Evolutionary conservation across 2,888 invertebrate species (phyloP), one percentile per base, ranked within the genome.

Genomic region (Sphecodes monilicornis): DNA sequence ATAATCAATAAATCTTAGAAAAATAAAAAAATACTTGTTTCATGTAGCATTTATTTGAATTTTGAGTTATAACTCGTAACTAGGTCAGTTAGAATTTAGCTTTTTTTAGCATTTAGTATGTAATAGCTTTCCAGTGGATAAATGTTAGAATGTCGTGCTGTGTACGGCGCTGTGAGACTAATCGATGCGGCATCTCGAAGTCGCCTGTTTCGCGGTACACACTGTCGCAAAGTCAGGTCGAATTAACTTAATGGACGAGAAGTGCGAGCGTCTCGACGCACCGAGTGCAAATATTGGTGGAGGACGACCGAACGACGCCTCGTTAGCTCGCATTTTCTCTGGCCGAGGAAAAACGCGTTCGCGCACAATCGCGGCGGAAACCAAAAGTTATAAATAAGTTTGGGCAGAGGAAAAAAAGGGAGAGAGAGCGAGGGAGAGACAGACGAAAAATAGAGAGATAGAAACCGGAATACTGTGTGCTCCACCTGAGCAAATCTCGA

Each of bases 161-260:
- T 11, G 50, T 70, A 29, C 29, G 57, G 26, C 26, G 4, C 81
- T 70, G 69, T 70, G 43, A 16, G 36, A 50, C 36, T 81, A 84
- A 81, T 81, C 81, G 83, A 74, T 50, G 70, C 60, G 50, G 13
- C 69, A 29, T 50, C 64, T 36, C 46, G 18, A 29, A 46, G 50
- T 57, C 26, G 54, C 57, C 43, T 76, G 76, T 73, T 32, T 69
- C 79, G 77, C 76, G 39, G 84, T 74, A 79, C 76, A 80, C 74
- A 82, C 66, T 76, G 77, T 66, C 66, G 78, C 70, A 84, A 82
- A 81, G 84, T 83, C 87, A 85, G 84, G 83, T 84, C 89, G 85
- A 89, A 89, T 89, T 86, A 89, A 88, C 76, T 87, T 89, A 89
- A 89, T 89, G 89, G 89, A 87, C 75, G 85, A 74, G 82, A 82